Evolutionary conservation across 2,113 vertebrate genomes (phyloP), one percentile per base, ranked within the genome.

Genomic region (Campylomormyrus tamandua): DNA sequence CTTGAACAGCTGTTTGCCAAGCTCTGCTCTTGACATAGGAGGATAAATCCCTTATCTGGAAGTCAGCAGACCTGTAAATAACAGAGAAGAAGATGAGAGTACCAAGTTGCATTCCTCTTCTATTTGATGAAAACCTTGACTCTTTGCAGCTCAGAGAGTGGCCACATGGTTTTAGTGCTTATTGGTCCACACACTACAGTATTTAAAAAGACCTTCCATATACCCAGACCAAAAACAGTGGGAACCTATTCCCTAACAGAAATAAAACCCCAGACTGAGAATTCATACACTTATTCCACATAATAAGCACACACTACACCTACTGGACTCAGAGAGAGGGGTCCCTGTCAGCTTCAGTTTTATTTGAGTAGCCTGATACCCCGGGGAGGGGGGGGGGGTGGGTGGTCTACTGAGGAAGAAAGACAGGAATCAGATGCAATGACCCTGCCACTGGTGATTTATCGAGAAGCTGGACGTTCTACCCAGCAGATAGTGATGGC

Each of bases 1-100:
- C 91, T 91, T 92, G 77, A 93, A 90, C 90, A 95, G 94, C 92
- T 96, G 96, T 92, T 94, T 91, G 92, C 95, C 95, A 93, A 94
- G 93, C 89, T 92, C 89, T 95, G 94, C 91, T 95, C 91, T 92
- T 92, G 90, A 90, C 93, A 94, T 3, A 93, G 92, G 86, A 94
- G 91, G 91, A 91, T 89, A 90, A 87, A 93, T 90, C 92, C 13
- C 86, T 89, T 45, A 77, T 89, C 88, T 89, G 62, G 11, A 27
- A 48, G 42, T 27, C n/a, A 66, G 58, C n/a, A 10, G 58, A 3
- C 49, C 11, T 49, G 58, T 66, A 27, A 66, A 66, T 27, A 27
- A 66, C 8, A 9, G 58, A 45, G 15, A 27, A 24, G 87, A 5
- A 13, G 24, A 58, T 58, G 58, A 83, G 19, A 21, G 19, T 19